Evolutionary conservation across 1,140 invertebrate genomes (phyloP).

Genomic region (Spodoptera litura): DNA sequence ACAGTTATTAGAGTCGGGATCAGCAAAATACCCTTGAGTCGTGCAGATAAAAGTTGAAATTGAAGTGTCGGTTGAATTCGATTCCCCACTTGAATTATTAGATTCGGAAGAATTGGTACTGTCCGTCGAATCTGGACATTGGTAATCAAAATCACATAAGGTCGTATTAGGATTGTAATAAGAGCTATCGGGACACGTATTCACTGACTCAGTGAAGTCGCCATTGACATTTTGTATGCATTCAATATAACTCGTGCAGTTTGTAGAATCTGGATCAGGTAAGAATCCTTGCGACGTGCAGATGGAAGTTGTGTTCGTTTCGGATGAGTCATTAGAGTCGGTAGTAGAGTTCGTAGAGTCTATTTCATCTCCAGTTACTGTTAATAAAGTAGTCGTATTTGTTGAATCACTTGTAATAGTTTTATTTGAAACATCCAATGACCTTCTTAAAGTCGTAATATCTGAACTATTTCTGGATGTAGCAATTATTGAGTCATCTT

Average conservation of each 20-base stretch:
- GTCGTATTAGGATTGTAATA: conserved; percentile 11
- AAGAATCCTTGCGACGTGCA: background rate
- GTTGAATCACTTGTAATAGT: conserved; percentile 11
- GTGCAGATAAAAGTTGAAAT: background rate
- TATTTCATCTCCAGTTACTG: background rate
- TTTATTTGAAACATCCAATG: conserved; percentile 11
- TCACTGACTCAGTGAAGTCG: background rate
- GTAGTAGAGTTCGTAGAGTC: background rate
- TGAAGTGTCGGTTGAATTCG: background rate
- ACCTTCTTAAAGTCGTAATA: background rate
- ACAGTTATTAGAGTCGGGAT: conserved; percentile 5
- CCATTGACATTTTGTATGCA: conserved; percentile 7
- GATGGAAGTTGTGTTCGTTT: background rate
- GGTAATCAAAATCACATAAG: conserved; percentile 20
- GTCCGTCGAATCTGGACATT: conserved; percentile 6
- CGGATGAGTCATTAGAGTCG: background rate
- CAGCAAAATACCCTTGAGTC: background rate
- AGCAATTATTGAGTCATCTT: background rate
- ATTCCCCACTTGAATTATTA: background rate
- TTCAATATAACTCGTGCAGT: conserved; percentile 21
- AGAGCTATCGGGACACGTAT: background rate
- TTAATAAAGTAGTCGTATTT: conserved; percentile 5
- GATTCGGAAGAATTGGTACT: background rate
- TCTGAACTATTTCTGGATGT: conserved; percentile 8
- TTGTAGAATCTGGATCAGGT: background rate